phyloP scores from a whole-genome alignment of 2,797 vertebrate genomes.

The Sebastes trivittatus region DNA sequence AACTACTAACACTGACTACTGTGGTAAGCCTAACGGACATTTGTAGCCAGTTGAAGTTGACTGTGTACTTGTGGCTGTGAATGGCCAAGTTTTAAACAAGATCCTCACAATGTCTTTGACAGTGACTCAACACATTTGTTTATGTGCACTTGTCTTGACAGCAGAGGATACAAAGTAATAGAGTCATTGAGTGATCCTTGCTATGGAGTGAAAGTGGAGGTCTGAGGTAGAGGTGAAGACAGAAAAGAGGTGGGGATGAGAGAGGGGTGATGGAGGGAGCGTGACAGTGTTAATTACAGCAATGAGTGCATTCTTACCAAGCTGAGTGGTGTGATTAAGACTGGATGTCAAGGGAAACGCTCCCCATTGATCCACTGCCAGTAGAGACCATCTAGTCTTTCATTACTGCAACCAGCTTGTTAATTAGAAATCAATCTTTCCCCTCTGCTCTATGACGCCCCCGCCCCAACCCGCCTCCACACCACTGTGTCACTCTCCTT shows the following conservation, averaged over 20 bases:
- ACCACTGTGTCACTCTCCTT: constrained; percentile 41
- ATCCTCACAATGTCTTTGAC: neutral
- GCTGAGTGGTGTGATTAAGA: constrained; percentile 71
- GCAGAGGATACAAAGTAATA: neutral
- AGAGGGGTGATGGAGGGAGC: constrained; percentile 17
- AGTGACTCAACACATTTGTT: constrained; percentile 22
- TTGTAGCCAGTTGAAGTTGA: neutral
- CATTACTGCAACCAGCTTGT: constrained; percentile 72
- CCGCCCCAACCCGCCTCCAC: neutral
- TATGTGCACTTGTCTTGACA: neutral
- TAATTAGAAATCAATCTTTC: constrained; percentile 80
- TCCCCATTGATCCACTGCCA: constrained; percentile 74
- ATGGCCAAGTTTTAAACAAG: neutral
- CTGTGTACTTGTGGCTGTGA: neutral
- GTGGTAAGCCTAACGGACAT: neutral
- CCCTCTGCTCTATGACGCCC: constrained; percentile 29
- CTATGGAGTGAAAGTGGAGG: constrained; percentile 16
- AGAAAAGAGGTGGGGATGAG: neutral
- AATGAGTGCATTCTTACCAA: constrained; percentile 60
- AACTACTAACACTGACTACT: no score
- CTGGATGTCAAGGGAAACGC: constrained; percentile 63
- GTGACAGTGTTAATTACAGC: constrained; percentile 62
- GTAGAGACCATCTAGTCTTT: constrained; percentile 71
- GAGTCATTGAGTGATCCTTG: neutral
- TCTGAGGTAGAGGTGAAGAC: constrained; percentile 38